Evolutionary conservation across 1,140 invertebrate species (phyloP).

Genomic region (Teleopsis dalmanni): DNA sequence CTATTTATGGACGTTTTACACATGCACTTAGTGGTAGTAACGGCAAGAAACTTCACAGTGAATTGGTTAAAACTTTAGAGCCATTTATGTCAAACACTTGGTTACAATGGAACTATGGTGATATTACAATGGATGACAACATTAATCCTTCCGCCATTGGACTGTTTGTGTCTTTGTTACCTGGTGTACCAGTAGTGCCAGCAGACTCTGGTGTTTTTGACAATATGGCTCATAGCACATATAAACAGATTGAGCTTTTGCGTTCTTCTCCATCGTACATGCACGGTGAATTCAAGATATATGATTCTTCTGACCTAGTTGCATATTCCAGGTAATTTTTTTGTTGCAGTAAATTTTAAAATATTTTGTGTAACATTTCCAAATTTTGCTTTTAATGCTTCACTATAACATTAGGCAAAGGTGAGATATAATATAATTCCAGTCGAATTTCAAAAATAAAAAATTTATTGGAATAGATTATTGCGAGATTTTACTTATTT

Average conservation of each 20-base stretch:
- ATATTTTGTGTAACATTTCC: neutral
- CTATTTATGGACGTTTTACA: constrained; percentile 31
- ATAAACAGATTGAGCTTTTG: constrained; percentile 42
- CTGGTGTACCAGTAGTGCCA: constrained; percentile 62
- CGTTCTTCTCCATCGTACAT: constrained; percentile 49
- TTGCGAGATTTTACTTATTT: neutral
- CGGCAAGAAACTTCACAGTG: constrained; percentile 16
- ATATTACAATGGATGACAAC: constrained; percentile 11
- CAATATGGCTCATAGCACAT: constrained; percentile 21
- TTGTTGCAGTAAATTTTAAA: neutral
- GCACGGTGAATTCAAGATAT: constrained; percentile 49
- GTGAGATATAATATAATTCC: neutral
- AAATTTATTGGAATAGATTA: neutral
- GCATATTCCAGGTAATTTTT: constrained; percentile 55
- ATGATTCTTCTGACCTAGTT: constrained; percentile 49
- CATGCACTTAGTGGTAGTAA: constrained; percentile 17
- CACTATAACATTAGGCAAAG: constrained; percentile 1
- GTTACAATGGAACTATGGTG: constrained; percentile 38
- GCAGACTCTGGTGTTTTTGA: constrained; percentile 48
- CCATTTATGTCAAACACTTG: constrained; percentile 22
- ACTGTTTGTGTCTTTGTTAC: constrained; percentile 61
- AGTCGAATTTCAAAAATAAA: neutral
- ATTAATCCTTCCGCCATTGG: constrained; percentile 46
- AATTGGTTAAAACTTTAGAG: constrained; percentile 19
- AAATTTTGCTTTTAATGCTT: neutral